Evolutionary conservation across 2,888 invertebrate genomes (phyloP).

Genomic region (Andrena camellia): DNA sequence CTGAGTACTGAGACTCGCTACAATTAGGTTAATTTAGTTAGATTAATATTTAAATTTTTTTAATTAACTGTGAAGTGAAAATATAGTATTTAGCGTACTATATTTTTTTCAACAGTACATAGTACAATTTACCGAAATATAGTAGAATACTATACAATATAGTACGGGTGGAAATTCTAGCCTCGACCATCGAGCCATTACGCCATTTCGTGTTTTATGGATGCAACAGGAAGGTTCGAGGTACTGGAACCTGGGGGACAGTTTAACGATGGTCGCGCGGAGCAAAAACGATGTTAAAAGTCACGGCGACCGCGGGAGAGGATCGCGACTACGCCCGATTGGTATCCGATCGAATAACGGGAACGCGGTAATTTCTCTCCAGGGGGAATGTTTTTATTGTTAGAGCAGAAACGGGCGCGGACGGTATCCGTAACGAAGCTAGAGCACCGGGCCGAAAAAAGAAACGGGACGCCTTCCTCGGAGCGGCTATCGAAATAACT

Average conservation of each 20-base stretch:
- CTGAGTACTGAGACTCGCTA: too few relatives aligned
- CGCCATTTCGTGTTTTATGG: conserved; percentile 20
- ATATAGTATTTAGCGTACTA: too few relatives aligned
- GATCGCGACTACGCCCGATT: conserved; percentile 51
- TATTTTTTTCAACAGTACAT: too few relatives aligned
- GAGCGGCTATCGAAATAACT: conserved; percentile 67
- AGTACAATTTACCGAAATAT: too few relatives aligned
- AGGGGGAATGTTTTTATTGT: conserved; percentile 70
- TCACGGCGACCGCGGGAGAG: conserved; percentile 39
- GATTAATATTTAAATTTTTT: too few relatives aligned
- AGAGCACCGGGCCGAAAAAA: conserved; percentile 39
- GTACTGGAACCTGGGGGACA: conserved; percentile 11
- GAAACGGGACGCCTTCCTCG: conserved; percentile 48
- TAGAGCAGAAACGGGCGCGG: conserved; percentile 50
- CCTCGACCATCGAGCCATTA: neutral
- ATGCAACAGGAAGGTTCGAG: conserved; percentile 16
- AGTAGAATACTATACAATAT: too few relatives aligned
- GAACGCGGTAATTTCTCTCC: conserved; percentile 67
- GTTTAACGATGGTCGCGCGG: conserved; percentile 33
- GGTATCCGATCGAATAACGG: conserved; percentile 71
- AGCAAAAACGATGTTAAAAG: conserved; percentile 67
- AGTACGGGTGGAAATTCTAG: too few relatives aligned
- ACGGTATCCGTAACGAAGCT: conserved; percentile 54
- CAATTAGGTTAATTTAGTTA: too few relatives aligned
- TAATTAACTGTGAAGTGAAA: too few relatives aligned